Conservation (phyloP, 2,113 vertebrate species). For the Kryptolebias marmoratus region DNA sequence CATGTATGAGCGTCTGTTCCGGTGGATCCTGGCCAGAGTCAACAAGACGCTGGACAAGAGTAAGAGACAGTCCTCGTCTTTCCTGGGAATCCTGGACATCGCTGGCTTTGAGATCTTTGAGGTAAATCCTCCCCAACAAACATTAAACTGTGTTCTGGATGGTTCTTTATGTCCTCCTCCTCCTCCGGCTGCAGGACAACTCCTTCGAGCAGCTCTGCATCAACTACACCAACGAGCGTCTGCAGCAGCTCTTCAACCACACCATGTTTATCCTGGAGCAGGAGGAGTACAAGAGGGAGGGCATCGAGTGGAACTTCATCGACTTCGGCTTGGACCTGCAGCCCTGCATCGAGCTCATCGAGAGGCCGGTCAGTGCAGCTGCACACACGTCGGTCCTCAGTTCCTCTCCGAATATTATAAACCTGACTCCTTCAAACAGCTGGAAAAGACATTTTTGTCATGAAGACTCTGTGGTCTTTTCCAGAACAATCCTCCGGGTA, state of each 20-base stretch:
- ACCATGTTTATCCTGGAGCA: too few relatives aligned
- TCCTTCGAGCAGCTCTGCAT: constrained; percentile 98
- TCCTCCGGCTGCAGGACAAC: constrained; percentile 83
- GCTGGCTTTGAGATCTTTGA: constrained; percentile 98
- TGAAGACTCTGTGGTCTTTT: constrained; percentile 10
- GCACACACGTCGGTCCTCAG: neutral
- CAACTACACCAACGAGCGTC: constrained; percentile 98
- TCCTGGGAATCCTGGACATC: constrained; percentile 96
- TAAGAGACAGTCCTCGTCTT: constrained; percentile 91
- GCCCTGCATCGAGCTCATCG: constrained; percentile 81
- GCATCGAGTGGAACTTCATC: too few relatives aligned
- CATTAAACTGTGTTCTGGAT: neutral
- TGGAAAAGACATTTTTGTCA: too few relatives aligned
- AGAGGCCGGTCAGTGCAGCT: constrained; percentile 75
- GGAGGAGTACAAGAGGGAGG: too few relatives aligned
- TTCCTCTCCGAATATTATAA: neutral
- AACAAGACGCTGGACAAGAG: constrained; percentile 97
- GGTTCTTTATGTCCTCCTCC: accelerated
- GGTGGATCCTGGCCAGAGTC: constrained; percentile 90
- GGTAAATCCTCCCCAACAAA: constrained; percentile 67
- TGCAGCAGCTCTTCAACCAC: constrained; percentile 96
- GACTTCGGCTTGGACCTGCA: too few relatives aligned
- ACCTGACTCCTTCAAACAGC: neutral
- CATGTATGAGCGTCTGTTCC: constrained; percentile 93
- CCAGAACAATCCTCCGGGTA: constrained; percentile 94